Base-by-base conservation (phyloP, 2,797 vertebrate genomes). In the Tangara arthus region DNA sequence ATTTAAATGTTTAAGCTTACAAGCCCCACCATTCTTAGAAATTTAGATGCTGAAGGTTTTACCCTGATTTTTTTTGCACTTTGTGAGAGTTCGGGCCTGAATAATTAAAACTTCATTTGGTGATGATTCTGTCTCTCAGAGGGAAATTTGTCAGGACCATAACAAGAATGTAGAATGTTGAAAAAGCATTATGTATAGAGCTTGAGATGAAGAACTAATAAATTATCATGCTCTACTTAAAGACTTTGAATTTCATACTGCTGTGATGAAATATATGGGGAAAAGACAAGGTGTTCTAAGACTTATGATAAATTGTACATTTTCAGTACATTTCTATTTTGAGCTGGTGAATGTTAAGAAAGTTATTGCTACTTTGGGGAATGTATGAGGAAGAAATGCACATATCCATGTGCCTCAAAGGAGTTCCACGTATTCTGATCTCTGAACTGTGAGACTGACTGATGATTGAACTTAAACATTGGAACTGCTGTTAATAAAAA, bases 401-500 rank as follows among this genome's bases (percentile, higher is more conserved):
- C 22, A 8, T 53, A 37, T 46, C 55, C 15, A 3, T 42, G 52
- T 83, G 84, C 68, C 87, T 89, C 41, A 34, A 46, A 56, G 41
- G 46, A 56, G 11, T 69, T 46, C 22, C 34, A 69, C 65, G 11
- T 95, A 37, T 8, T 76, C 32, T 84, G 75, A 85, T 81, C 46
- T 90, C 41, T 77, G 81, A 93, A 75, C 72, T 88, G 55, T 82
- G 75, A 42, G 68, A 71, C 55, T 87, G 84, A 41, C 28, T 75
- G 72, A 35, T 91, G 59, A 41, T 65, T 95, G 77, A 92, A 56
- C 28, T 82, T 71, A 63, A 84, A 79, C 70, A 49, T 18, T 76
- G 59, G 32, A 89, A 92, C 47, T 60, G 52, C 50, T 86, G 16
- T 88, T 93, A 93, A 90, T 87, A 95, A 92, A 96, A 71, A 71